These are phyloP conservation scores for Erannis defoliaria DNA, from an alignment of 2,888 invertebrate species.

Conservation along the genomic window DNA sequence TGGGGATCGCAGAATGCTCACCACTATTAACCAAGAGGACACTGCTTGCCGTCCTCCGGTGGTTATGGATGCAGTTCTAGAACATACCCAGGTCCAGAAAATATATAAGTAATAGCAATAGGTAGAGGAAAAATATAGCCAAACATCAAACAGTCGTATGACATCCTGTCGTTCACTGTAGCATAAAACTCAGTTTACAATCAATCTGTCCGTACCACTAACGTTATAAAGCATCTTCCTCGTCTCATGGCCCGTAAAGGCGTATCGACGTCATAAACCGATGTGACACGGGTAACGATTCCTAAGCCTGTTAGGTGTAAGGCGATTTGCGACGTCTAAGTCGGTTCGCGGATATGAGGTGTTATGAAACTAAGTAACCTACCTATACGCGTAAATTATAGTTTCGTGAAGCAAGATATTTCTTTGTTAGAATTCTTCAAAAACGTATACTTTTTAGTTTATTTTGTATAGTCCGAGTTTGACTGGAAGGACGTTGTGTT, in stretches of 20 bases:
- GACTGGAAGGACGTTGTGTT: too few relatives aligned
- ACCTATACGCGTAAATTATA: background rate
- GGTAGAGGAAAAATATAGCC: background rate
- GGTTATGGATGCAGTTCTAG: too few relatives aligned
- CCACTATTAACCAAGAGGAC: too few relatives aligned
- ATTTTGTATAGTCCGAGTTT: too few relatives aligned
- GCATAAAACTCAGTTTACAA: constrained; percentile 15
- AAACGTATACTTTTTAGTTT: too few relatives aligned
- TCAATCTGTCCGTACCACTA: constrained; percentile 9
- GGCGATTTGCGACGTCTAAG: constrained; percentile 31
- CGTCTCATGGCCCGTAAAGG: background rate
- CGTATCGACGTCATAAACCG: constrained; percentile 30
- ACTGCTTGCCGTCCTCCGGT: too few relatives aligned
- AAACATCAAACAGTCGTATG: background rate
- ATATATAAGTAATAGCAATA: background rate
- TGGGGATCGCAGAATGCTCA: too few relatives aligned
- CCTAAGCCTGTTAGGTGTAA: constrained; percentile 36
- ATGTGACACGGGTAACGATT: constrained; percentile 34
- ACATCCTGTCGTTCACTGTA: background rate
- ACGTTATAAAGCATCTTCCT: constrained; percentile 1
- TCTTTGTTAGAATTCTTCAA: too few relatives aligned
- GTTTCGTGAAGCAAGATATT: too few relatives aligned
- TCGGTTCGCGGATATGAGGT: constrained; percentile 23
- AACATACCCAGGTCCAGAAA: background rate
- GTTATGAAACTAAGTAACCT: constrained; percentile 6